phyloP scores from a whole-genome alignment of 2,888 invertebrate species.

The Mechanitis messenoides region DNA sequence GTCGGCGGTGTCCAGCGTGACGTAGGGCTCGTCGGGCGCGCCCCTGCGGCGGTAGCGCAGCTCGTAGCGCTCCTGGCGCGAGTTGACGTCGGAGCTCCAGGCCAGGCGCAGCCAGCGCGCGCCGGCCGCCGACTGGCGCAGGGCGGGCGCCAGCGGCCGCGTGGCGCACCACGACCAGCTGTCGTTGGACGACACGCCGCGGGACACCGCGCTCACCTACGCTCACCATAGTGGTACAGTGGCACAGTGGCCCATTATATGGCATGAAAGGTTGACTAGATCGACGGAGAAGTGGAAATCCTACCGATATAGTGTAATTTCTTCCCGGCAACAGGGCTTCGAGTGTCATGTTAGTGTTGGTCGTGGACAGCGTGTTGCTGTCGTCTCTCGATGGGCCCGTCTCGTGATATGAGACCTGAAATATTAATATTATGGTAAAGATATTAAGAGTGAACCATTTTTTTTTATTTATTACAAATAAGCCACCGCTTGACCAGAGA shows the following conservation, averaged over 20 bases:
- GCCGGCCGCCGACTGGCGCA: conserved; percentile 84
- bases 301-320: conserved; percentile 88
- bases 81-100: conserved; percentile 95
- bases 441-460: too few relatives aligned
- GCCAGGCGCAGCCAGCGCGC: conserved; percentile 88
- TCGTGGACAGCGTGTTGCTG: conserved; percentile 83
- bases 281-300: neutral
- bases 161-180: conserved; percentile 85
- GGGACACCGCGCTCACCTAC: conserved; percentile 85
- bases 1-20: conserved; percentile 41
- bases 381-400: conserved; percentile 87
- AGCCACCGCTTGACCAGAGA: too few relatives aligned
- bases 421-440: neutral
- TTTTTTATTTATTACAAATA: too few relatives aligned
- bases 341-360: conserved; percentile 80
- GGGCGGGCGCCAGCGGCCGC: conserved; percentile 91
- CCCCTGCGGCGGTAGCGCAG: conserved; percentile 79
- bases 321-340: conserved; percentile 89
- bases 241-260: too few relatives aligned
- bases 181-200: conserved; percentile 87
- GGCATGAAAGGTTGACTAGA: too few relatives aligned
- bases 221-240: too few relatives aligned
- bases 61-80: conserved; percentile 90
- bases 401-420: conserved; percentile 87
- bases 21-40: conserved; percentile 17